phyloP scores from a whole-genome alignment of 2,113 vertebrate species.

The Nycticryphes semicollaris region DNA sequence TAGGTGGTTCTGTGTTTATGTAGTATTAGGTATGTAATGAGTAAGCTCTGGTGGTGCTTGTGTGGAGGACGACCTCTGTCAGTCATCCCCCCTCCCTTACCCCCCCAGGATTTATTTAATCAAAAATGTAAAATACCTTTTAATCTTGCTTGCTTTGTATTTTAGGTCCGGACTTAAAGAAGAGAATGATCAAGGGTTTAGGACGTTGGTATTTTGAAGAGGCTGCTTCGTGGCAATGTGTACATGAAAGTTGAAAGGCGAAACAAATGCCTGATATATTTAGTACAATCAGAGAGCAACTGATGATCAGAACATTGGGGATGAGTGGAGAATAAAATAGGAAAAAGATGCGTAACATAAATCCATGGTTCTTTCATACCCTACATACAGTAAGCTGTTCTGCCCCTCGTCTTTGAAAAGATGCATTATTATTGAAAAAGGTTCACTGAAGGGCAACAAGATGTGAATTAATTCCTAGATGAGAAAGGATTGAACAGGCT shows the following conservation, averaged over 20 bases:
- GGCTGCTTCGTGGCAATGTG: not conserved
- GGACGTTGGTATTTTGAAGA: not conserved
- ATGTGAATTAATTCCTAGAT: not conserved
- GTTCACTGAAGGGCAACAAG: not conserved
- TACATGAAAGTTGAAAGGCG: not conserved
- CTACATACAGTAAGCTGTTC: not conserved
- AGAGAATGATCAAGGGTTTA: not conserved
- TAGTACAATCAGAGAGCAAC: not conserved
- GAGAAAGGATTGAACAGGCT: not conserved
- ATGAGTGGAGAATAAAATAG: not conserved
- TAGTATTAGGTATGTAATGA: not conserved
- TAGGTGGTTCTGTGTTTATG: not conserved
- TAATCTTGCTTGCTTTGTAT: not conserved
- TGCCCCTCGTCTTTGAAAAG: not conserved
- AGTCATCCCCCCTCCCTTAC: rapidly evolving
- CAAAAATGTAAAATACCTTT: not conserved
- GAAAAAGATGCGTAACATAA: not conserved
- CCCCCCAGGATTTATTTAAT: not conserved
- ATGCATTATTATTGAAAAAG: not conserved
- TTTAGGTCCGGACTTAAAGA: not conserved
- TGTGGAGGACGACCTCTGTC: not conserved
- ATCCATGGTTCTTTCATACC: not conserved
- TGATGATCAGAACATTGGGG: not conserved
- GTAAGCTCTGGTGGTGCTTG: not conserved
- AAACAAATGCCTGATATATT: not conserved